Evolutionary conservation across 1,140 invertebrate genomes (phyloP).

Genomic region (Ptiloglossa arizonensis): DNA sequence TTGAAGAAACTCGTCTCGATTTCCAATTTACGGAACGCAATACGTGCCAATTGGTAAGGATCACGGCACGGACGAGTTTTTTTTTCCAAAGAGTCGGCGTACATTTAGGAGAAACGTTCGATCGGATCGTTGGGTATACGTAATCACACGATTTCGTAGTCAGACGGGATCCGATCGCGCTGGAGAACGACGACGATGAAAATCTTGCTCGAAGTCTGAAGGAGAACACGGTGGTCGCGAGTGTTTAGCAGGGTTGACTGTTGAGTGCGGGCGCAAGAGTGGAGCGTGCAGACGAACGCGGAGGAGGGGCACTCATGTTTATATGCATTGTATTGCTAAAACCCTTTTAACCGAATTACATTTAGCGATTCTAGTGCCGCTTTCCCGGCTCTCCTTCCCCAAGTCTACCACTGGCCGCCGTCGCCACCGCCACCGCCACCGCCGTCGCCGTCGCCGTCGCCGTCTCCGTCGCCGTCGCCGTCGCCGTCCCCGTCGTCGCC

Average conservation of each 20-base stretch:
- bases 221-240: slow-evolving; percentile 13
- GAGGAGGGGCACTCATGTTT: slow-evolving; percentile 76
- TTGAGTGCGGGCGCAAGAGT: slow-evolving; percentile 31
- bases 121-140: too few species aligned
- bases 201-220: slow-evolving; percentile 22
- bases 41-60: too few species aligned
- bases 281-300: slow-evolving; percentile 41
- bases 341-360: slow-evolving; percentile 82
- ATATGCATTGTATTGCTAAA: slow-evolving; percentile 82
- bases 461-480: background rate
- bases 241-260: slow-evolving; percentile 48
- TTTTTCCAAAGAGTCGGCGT: too few species aligned
- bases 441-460: background rate
- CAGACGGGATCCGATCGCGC: background rate
- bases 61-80: too few species aligned
- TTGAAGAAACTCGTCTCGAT: too few species aligned
- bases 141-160: background rate
- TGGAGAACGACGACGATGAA: background rate
- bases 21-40: too few species aligned
- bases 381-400: slow-evolving; percentile 61
- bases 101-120: too few species aligned
- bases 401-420: slow-evolving; percentile 23
- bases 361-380: slow-evolving; percentile 79
- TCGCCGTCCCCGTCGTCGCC: background rate
- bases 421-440: slow-evolving; percentile 15